Percentiles rank a stretch among this genome's conserved stretches.
phyloP scores from a whole-genome alignment of 2,888 invertebrate genomes.

The Allophyes oxyacanthae region DNA sequence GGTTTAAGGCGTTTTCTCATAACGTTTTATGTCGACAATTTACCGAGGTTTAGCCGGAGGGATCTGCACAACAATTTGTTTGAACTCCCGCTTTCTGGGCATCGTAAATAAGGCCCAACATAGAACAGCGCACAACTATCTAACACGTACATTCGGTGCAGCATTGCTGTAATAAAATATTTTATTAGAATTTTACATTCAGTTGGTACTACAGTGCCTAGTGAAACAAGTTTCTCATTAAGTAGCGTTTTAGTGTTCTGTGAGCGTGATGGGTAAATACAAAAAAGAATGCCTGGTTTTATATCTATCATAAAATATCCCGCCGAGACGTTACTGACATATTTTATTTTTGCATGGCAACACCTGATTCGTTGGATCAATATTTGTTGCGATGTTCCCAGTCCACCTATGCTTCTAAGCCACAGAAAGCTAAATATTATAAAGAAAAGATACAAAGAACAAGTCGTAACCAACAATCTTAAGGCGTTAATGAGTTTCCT shows the following conservation, averaged over 20 bases:
- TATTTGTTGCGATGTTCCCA: background rate
- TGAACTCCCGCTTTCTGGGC: slow-evolving; percentile 67
- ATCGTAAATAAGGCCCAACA: slow-evolving; percentile 67
- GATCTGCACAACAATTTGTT: slow-evolving; percentile 75
- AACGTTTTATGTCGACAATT: slow-evolving; percentile 81
- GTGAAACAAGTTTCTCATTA: slow-evolving; percentile 53
- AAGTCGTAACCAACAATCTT: background rate
- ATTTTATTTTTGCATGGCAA: slow-evolving; percentile 24
- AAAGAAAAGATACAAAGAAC: no score
- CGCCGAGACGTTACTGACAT: slow-evolving; percentile 7
- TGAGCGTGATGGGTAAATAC: slow-evolving; percentile 20
- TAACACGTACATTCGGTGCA: slow-evolving; percentile 54
- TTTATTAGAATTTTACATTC: slow-evolving; percentile 61
- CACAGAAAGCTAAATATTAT: slow-evolving; percentile 7
- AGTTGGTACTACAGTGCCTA: slow-evolving; percentile 46
- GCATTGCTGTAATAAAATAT: slow-evolving; percentile 60
- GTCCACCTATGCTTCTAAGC: slow-evolving; percentile 1
- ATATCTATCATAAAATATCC: slow-evolving; percentile 47
- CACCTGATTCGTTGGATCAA: slow-evolving; percentile 12
- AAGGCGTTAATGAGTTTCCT: slow-evolving; percentile 29
- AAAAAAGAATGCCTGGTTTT: slow-evolving; percentile 35
- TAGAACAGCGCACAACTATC: slow-evolving; percentile 61
- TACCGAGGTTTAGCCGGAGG: slow-evolving; percentile 74
- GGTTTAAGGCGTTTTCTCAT: slow-evolving; percentile 77
- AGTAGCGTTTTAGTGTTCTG: slow-evolving; percentile 39